A percentile compares a stretch with the other conserved stretches of the same genome.
Conservation (phyloP, 2,113 vertebrate species). For the Cisticola juncidis region DNA sequence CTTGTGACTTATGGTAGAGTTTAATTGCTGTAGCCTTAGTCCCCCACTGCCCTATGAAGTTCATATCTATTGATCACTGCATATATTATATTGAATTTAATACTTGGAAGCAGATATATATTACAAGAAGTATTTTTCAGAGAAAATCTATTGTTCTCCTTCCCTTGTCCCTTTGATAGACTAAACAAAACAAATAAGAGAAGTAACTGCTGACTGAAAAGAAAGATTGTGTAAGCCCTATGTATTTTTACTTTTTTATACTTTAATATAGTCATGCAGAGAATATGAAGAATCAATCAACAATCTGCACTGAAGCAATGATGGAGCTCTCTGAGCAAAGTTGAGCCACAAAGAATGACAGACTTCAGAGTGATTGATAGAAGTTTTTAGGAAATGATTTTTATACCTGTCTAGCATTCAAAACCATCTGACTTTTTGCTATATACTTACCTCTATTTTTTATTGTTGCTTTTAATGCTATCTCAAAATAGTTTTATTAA, state of each 20-base stretch:
- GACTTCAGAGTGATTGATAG: neutral
- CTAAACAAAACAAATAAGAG: neutral
- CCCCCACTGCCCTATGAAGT: neutral
- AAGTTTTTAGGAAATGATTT: neutral
- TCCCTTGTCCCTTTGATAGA: neutral
- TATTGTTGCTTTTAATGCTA: neutral
- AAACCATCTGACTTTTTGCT: neutral
- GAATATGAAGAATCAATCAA: neutral
- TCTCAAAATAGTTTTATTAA: neutral
- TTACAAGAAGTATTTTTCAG: neutral
- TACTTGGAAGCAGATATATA: neutral
- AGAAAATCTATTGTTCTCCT: neutral
- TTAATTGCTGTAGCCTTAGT: neutral
- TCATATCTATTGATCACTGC: neutral
- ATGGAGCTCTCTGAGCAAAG: neutral
- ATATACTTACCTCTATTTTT: neutral
- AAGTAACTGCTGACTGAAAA: neutral
- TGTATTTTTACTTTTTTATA: neutral
- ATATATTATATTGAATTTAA: neutral
- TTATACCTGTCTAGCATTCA: neutral
- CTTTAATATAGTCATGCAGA: neutral
- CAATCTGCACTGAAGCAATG: neutral
- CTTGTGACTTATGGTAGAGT: neutral
- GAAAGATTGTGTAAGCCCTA: neutral
- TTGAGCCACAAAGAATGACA: neutral